Base-by-base conservation (phyloP, 2,888 invertebrate genomes). In the Arge pagana region DNA sequence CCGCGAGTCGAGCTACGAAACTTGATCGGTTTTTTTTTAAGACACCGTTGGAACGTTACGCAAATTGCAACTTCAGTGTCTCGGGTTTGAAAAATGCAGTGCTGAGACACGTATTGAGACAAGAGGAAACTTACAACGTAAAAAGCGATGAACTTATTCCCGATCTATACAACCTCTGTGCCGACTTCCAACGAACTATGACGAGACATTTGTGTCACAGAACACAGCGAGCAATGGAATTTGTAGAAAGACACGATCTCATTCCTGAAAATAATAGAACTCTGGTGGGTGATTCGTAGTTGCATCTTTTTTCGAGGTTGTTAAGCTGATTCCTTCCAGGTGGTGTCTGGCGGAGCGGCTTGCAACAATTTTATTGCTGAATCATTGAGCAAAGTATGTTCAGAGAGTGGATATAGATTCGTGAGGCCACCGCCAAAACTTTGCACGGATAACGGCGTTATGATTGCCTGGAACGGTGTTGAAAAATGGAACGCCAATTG, bases 391-490 rank as follows among this genome's bases (percentile, higher is more conserved):
- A 77, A 85, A 40, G 72, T 96, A 56, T 89, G 91, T 61, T 67
- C 80, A 11, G 80, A 84, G 61, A 80, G 82, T 65, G 83, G 81
- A 1, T 92, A 85, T 65, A 79, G 79, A 66, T 79, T 92, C 3
- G 80, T 84, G 50, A 83, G 90, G 52, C 96, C 97, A 10, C 90
- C 93, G 3, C 85, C 89, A 16, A 82, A 83, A 67, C 82, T 95
- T 7, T 99, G 99, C 73, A 96, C 95, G 0, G 99, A 99, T 75
- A 99, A 99, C 82, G 99, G 98, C 5, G 84, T 96, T 24, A 99
- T 99, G 99, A 93, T 99, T 65, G 98, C 98, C 13, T 98, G 98
- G 96, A 96, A 96, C 81, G 97, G 94, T 6, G 80, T 95, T 45
- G 96, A 97, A 78, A 88, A 85, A 75, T 82, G 85, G 63, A 77